phyloP scores from a whole-genome alignment of 1,140 invertebrate species.

The Paralvinella palmiformis region DNA sequence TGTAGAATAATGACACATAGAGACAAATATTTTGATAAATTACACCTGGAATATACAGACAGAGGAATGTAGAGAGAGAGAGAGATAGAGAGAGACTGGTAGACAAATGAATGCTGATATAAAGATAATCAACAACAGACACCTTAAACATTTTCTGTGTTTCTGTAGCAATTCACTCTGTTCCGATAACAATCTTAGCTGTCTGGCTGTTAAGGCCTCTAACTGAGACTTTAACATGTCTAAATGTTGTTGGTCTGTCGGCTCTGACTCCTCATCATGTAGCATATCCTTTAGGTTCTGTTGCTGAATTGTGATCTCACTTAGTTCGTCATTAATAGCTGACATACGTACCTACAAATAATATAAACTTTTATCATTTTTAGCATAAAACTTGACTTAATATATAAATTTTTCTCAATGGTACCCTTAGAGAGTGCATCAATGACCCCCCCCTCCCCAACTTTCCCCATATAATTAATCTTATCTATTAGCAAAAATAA shows the following conservation, averaged over 20 bases:
- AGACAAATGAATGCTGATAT: no score
- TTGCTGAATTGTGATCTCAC: conserved; percentile 2
- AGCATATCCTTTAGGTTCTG: background rate
- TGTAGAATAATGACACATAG: no score
- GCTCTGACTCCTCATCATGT: background rate
- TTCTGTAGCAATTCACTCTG: conserved; percentile 4
- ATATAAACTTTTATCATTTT: background rate
- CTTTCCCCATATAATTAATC: background rate
- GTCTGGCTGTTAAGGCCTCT: background rate
- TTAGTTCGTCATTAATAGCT: background rate
- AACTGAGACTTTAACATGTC: background rate
- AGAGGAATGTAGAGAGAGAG: no score
- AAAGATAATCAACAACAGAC: no score
- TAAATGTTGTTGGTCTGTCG: background rate
- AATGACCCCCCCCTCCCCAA: background rate
- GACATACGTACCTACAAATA: background rate
- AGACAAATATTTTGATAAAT: no score
- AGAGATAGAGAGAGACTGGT: no score
- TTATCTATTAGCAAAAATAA: background rate
- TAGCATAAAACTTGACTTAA: background rate
- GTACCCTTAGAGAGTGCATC: background rate
- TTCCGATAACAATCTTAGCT: background rate
- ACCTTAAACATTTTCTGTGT: no score
- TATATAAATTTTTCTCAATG: background rate
- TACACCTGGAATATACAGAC: no score